Conservation (phyloP, 2,797 vertebrate species). For the Pyrocephalus nanus region DNA sequence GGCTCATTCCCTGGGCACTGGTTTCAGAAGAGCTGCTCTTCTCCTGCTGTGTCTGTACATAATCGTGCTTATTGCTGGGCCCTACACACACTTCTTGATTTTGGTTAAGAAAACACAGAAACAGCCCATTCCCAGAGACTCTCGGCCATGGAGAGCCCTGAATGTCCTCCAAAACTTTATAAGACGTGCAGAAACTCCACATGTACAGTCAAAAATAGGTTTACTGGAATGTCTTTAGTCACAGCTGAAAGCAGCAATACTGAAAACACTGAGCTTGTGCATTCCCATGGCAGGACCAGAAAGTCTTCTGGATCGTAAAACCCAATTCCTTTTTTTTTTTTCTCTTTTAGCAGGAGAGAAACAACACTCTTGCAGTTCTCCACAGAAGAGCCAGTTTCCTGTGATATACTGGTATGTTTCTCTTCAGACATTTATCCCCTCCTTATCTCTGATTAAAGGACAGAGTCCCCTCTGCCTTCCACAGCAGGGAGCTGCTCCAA, state of each 20-base stretch:
- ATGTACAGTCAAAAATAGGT: constrained; percentile 73
- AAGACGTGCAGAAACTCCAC: not conserved
- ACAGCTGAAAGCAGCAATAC: constrained; percentile 69
- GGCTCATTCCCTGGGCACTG: not conserved
- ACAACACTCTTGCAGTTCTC: not conserved
- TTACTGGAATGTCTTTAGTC: constrained; percentile 78
- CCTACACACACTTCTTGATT: not conserved
- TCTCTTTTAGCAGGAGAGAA: not conserved
- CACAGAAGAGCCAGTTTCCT: not conserved
- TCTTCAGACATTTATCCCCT: not conserved
- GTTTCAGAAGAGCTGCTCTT: not conserved
- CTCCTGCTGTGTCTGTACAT: not conserved
- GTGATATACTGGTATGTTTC: not conserved
- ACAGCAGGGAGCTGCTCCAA: constrained; percentile 19
- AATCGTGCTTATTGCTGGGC: not conserved
- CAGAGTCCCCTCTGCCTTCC: not conserved
- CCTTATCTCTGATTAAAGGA: not conserved
- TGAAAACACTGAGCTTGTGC: constrained; percentile 67
- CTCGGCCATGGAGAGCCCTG: not conserved
- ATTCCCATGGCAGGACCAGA: constrained; percentile 55
- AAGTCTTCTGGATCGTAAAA: constrained; percentile 49
- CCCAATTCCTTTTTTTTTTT: not conserved
- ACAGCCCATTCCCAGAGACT: not conserved
- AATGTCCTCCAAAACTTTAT: not conserved
- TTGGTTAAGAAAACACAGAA: not conserved